Percentiles rank a stretch among this genome's conserved stretches.
Evolutionary conservation across 2,797 vertebrate genomes (phyloP).

Genomic region (Ibycter americanus): DNA sequence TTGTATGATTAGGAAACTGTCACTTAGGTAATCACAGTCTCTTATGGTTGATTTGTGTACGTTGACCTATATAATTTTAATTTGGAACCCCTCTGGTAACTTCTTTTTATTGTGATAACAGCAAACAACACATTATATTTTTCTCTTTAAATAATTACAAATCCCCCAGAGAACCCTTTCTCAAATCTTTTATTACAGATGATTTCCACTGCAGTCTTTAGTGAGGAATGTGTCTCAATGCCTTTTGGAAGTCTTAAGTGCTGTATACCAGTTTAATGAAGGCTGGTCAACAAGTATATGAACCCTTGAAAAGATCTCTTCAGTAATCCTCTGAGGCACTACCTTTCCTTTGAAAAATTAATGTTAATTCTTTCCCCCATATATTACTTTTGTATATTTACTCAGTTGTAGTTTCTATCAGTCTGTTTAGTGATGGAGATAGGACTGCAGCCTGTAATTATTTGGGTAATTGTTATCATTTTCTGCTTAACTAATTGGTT

Average conservation of each 20-base stretch:
- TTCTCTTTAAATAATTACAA: not conserved
- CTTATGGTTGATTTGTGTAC: not conserved
- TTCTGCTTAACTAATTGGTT: not conserved
- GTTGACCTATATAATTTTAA: not conserved
- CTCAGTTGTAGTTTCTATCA: not conserved
- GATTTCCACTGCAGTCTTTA: not conserved
- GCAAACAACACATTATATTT: not conserved
- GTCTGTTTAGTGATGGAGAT: not conserved
- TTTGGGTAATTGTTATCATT: not conserved
- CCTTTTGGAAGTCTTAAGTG: not conserved
- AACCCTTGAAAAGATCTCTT: not conserved
- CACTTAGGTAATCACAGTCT: not conserved
- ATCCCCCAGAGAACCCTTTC: not conserved
- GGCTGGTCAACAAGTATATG: not conserved
- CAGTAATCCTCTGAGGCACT: not conserved
- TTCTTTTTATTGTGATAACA: not conserved
- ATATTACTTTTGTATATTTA: not conserved
- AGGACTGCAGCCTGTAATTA: not conserved
- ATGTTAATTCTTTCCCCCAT: rapidly evolving
- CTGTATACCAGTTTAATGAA: not conserved
- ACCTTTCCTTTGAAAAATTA: not conserved
- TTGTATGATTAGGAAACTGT: not conserved
- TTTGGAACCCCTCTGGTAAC: not conserved
- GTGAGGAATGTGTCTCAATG: not conserved
- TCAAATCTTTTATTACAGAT: not conserved